Conservation (phyloP, 1,140 invertebrate species). For the Homalodisca vitripennis region DNA sequence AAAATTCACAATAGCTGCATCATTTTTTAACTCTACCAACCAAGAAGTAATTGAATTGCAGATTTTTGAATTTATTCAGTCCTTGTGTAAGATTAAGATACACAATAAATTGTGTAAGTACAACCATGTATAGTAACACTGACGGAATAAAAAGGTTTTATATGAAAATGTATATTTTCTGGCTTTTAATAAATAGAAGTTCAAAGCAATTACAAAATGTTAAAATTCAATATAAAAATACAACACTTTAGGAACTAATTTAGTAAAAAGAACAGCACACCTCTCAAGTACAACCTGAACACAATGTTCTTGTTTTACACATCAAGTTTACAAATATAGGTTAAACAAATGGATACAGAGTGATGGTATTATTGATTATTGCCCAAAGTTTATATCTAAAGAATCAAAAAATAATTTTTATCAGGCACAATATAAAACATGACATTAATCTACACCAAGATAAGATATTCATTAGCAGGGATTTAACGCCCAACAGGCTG, state of each 20-base stretch:
- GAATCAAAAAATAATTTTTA: background rate
- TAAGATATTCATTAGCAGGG: too few species aligned
- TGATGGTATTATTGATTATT: background rate
- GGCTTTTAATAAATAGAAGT: background rate
- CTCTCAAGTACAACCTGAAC: slow-evolving; percentile 8
- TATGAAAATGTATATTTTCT: background rate
- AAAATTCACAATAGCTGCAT: too few species aligned
- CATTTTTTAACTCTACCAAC: background rate
- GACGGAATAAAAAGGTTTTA: background rate
- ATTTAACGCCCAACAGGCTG: too few species aligned
- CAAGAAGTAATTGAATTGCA: background rate
- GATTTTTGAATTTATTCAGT: background rate
- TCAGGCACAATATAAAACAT: slow-evolving; percentile 9
- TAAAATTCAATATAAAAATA: slow-evolving; percentile 13
- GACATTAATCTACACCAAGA: too few species aligned
- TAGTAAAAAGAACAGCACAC: background rate
- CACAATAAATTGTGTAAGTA: background rate
- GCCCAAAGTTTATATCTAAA: background rate
- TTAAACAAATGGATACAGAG: too few species aligned
- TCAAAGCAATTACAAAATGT: slow-evolving; percentile 11
- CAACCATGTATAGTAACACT: background rate
- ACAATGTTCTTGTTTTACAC: background rate
- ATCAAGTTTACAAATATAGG: too few species aligned
- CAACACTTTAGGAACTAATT: slow-evolving; percentile 14
- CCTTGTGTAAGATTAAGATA: background rate